Conservation (phyloP, 2,888 invertebrate species). For the Adelphocoris suturalis region DNA sequence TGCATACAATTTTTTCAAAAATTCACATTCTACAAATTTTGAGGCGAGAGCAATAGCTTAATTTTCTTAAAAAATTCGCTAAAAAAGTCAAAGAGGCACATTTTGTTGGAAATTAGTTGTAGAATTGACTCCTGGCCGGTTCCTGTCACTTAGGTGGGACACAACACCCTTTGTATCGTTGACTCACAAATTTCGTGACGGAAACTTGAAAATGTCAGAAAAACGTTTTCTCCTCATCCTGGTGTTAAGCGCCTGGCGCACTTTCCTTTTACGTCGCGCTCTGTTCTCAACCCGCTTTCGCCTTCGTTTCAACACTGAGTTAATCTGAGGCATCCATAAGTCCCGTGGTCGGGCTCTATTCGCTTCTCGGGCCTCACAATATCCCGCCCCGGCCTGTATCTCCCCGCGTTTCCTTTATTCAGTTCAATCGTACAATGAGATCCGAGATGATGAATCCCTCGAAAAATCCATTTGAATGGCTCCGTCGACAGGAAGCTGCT, state of each 20-base stretch:
- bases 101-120: too few relatives aligned
- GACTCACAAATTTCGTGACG: too few relatives aligned
- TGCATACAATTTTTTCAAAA: too few relatives aligned
- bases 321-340: slow-evolving; percentile 52
- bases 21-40: too few relatives aligned
- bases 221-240: slow-evolving; percentile 46
- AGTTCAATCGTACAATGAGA: not conserved
- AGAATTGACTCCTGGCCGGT: too few relatives aligned
- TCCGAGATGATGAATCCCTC: not conserved
- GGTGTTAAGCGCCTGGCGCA: not conserved
- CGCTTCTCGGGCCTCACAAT: not conserved
- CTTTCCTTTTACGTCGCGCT: slow-evolving; percentile 59
- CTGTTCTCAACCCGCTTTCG: slow-evolving; percentile 51
- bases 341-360: not conserved
- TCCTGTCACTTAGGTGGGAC: too few relatives aligned
- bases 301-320: slow-evolving; percentile 50
- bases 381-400: not conserved
- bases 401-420: too few relatives aligned
- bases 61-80: too few relatives aligned
- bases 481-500: not conserved
- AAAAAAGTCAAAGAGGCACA: too few relatives aligned
- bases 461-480: not conserved
- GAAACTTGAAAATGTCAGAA: slow-evolving; percentile 45
- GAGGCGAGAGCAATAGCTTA: too few relatives aligned
- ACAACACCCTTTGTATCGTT: too few relatives aligned